phyloP scores from a whole-genome alignment of 2,113 vertebrate genomes.

The Saguinus midas region DNA sequence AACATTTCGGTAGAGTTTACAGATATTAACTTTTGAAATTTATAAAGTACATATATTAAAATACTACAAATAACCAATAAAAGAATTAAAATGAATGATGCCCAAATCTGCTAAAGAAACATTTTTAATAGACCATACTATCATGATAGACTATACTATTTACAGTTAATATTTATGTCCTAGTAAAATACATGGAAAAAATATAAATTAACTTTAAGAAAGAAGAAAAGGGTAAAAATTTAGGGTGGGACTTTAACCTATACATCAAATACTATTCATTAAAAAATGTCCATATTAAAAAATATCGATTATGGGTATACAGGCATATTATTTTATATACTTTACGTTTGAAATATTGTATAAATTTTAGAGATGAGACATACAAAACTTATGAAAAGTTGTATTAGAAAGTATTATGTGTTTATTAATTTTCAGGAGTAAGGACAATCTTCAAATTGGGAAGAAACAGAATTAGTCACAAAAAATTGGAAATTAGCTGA shows the following conservation, averaged over 20 bases:
- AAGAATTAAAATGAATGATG: neutral
- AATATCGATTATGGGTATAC: neutral
- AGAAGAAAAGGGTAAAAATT: neutral
- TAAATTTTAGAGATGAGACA: conserved; percentile 11
- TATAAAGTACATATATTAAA: neutral
- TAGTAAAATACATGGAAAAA: conserved; percentile 7
- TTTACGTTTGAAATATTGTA: neutral
- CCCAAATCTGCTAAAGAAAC: neutral
- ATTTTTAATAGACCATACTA: neutral
- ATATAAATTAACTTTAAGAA: neutral
- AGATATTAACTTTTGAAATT: conserved; percentile 6
- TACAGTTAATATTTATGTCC: neutral
- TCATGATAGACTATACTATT: neutral
- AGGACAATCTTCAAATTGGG: neutral
- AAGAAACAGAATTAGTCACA: neutral
- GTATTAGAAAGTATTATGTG: neutral
- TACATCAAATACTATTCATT: neutral
- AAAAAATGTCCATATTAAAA: neutral
- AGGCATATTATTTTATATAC: neutral
- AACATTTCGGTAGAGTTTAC: neutral
- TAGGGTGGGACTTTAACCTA: neutral
- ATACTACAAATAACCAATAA: neutral
- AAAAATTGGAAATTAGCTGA: neutral
- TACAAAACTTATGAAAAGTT: neutral
- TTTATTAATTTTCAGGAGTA: conserved; percentile 17